These are phyloP conservation scores for Drosophila rubida DNA, from an alignment of 2,888 invertebrate species.

Conservation along the genomic window DNA sequence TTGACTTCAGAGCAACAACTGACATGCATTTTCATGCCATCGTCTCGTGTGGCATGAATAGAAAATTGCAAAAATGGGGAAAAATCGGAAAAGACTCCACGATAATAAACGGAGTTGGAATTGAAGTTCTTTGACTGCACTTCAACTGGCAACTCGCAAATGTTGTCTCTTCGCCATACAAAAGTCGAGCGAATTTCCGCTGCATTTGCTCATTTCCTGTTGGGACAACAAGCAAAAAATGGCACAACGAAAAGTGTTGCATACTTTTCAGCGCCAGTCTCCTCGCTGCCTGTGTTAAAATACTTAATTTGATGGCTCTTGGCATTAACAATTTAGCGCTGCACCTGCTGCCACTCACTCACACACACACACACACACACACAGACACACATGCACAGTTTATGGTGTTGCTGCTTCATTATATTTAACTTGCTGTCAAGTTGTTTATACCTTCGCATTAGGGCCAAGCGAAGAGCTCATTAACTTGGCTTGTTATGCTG, in stretches of 20 bases:
- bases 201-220: conserved; percentile 56
- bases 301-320: conserved; percentile 65
- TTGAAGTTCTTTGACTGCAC: conserved; percentile 46
- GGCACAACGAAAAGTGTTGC: conserved; percentile 33
- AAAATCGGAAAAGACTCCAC: conserved; percentile 21
- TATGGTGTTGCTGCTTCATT: conserved; percentile 17
- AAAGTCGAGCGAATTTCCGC: conserved; percentile 30
- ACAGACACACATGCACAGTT: not conserved
- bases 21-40: conserved; percentile 45
- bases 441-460: conserved; percentile 18
- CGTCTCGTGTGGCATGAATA: conserved; percentile 39
- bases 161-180: conserved; percentile 17
- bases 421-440: conserved; percentile 34
- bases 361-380: conserved; percentile 8
- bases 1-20: conserved; percentile 23
- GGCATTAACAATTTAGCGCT: conserved; percentile 66
- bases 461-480: not conserved
- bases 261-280: conserved; percentile 46
- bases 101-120: conserved; percentile 45
- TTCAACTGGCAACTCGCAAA: not conserved
- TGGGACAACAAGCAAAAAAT: conserved; percentile 17
- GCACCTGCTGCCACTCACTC: conserved; percentile 52
- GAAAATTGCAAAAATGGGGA: conserved; percentile 17
- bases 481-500: conserved; percentile 15
- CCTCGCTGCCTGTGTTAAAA: conserved; percentile 33